Evolutionary conservation across 2,888 invertebrate species (phyloP).

Genomic region (Drosophila peninsularis): DNA sequence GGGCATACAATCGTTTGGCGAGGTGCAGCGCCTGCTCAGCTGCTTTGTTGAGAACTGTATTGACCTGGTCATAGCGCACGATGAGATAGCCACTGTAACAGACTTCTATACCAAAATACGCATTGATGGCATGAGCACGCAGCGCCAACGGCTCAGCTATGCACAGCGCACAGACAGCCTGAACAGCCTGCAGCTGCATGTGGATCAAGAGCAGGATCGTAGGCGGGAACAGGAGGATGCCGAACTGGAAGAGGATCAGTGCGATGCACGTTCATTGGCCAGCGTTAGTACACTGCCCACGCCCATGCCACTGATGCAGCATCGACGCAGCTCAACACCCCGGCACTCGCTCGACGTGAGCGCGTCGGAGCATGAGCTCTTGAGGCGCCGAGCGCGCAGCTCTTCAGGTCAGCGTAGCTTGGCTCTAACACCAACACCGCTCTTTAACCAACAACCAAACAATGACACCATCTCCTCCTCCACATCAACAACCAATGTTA

Average conservation of each 20-base stretch:
- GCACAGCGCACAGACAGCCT: constrained; percentile 81
- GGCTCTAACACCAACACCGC: constrained; percentile 83
- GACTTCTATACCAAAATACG: constrained; percentile 84
- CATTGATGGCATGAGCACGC: constrained; percentile 76
- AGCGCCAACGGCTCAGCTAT: constrained; percentile 81
- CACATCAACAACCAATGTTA: constrained; percentile 40
- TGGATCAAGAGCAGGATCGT: constrained; percentile 54
- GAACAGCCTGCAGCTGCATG: constrained; percentile 79
- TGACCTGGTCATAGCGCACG: constrained; percentile 88
- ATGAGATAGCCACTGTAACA: constrained; percentile 87
- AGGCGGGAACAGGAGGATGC: constrained; percentile 13
- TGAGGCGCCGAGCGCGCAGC: constrained; percentile 70
- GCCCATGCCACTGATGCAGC: constrained; percentile 82
- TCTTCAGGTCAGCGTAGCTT: constrained; percentile 82
- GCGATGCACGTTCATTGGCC: constrained; percentile 68
- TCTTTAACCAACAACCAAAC: constrained; percentile 73
- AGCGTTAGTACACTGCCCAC: constrained; percentile 73
- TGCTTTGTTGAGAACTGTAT: constrained; percentile 85
- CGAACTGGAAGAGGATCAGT: constrained; percentile 48
- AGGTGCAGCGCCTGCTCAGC: constrained; percentile 86
- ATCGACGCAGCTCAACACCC: constrained; percentile 81
- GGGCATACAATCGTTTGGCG: constrained; percentile 89
- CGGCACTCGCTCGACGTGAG: constrained; percentile 75
- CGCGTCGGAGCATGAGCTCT: constrained; percentile 64
- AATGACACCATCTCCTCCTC: constrained; percentile 25